Conservation (phyloP, 2,888 invertebrate species). For the Keiferia lycopersicella region DNA sequence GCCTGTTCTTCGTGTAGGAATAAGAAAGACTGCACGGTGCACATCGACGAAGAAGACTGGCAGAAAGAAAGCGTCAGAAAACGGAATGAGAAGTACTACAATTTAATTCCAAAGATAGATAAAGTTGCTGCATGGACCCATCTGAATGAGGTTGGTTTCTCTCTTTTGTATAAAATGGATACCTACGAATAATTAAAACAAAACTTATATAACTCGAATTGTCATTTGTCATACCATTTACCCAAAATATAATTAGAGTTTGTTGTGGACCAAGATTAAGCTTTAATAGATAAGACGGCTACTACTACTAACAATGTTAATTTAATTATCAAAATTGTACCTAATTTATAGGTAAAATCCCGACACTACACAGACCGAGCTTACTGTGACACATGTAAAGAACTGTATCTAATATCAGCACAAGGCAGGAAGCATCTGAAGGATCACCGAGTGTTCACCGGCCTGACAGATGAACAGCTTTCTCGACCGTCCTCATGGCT, state of each 20-base stretch:
- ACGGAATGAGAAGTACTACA: constrained; percentile 71
- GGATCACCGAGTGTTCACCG: constrained; percentile 77
- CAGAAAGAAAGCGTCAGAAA: constrained; percentile 70
- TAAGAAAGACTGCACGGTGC: constrained; percentile 88
- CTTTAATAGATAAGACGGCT: too few species aligned
- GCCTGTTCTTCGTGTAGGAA: constrained; percentile 93
- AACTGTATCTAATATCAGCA: constrained; percentile 66
- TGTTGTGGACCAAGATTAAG: too few species aligned
- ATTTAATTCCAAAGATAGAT: constrained; percentile 72
- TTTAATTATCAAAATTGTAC: constrained; percentile 11
- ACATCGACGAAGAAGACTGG: constrained; percentile 81
- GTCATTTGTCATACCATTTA: too few species aligned
- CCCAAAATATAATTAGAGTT: neutral
- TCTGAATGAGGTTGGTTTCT: constrained; percentile 71
- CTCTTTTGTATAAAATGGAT: too few species aligned
- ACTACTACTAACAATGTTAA: too few species aligned
- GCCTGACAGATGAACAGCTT: constrained; percentile 81
- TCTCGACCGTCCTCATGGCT: constrained; percentile 85
- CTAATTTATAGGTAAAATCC: constrained; percentile 72
- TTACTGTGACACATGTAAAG: constrained; percentile 85
- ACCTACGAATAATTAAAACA: too few species aligned
- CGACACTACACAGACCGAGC: constrained; percentile 69
- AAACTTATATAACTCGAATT: too few species aligned
- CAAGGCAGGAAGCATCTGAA: constrained; percentile 73
- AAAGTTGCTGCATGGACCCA: constrained; percentile 77